A percentile compares a stretch with the other conserved stretches of the same genome.
Conservation (phyloP, 1,140 invertebrate genomes). For the Dreissena polymorpha region DNA sequence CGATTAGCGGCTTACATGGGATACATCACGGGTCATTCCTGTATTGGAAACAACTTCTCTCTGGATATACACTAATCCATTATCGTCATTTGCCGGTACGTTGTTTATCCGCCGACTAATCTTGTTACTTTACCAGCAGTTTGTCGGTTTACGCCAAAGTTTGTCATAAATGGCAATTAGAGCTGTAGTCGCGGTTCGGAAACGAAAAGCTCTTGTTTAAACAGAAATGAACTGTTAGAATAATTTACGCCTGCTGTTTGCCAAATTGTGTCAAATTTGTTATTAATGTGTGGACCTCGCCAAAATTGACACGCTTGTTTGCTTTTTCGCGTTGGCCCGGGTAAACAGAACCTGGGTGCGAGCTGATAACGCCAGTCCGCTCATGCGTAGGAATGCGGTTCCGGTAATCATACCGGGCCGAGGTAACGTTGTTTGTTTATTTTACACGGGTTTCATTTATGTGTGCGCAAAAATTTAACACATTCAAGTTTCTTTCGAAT, state of each 20-base stretch:
- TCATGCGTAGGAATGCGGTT: not conserved
- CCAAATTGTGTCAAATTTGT: slow-evolving; percentile 42
- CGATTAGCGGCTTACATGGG: slow-evolving; percentile 20
- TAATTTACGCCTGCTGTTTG: slow-evolving; percentile 51
- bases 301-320: slow-evolving; percentile 43
- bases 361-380: not conserved
- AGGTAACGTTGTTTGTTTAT: no score
- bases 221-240: slow-evolving; percentile 49
- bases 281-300: slow-evolving; percentile 29
- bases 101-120: slow-evolving; percentile 48
- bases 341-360: not conserved
- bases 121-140: slow-evolving; percentile 34
- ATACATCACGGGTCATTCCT: slow-evolving; percentile 25
- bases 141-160: slow-evolving; percentile 45
- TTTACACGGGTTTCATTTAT: no score
- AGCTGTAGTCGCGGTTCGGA: slow-evolving; percentile 3
- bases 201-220: slow-evolving; percentile 30
- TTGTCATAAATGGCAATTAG: slow-evolving; percentile 50
- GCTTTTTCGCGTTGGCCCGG: not conserved
- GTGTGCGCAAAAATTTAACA: slow-evolving; percentile 4
- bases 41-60: slow-evolving; percentile 10
- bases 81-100: slow-evolving; percentile 14
- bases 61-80: slow-evolving; percentile 39
- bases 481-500: not conserved
- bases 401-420: no score